Conservation (phyloP, 2,888 invertebrate species). For the Dioctria linearis region DNA sequence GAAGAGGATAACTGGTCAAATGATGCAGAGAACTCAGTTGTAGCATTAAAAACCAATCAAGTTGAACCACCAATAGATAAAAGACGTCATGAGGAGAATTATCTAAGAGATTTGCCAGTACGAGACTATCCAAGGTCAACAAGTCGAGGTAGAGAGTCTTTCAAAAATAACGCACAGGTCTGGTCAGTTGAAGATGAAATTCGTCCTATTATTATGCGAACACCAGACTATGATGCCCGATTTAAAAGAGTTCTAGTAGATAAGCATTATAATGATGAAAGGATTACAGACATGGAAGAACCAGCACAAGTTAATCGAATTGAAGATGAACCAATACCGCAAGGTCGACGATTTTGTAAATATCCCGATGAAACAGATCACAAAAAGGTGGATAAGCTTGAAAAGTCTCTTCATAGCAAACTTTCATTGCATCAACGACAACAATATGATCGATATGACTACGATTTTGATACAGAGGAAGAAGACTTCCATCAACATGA, state of each 20-base stretch:
- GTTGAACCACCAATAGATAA: constrained; percentile 62
- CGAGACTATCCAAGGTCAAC: constrained; percentile 22
- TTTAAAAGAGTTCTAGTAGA: constrained; percentile 68
- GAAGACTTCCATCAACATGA: constrained; percentile 60
- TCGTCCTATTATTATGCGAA: constrained; percentile 69
- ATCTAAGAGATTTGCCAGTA: constrained; percentile 68
- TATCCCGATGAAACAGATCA: constrained; percentile 26
- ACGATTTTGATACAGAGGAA: constrained; percentile 63
- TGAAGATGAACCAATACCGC: constrained; percentile 6
- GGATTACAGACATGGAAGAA: constrained; percentile 63
- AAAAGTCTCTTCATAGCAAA: constrained; percentile 45
- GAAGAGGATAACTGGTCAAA: constrained; percentile 71
- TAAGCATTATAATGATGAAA: constrained; percentile 59
- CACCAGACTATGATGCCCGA: constrained; percentile 69
- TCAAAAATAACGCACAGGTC: constrained; percentile 58
- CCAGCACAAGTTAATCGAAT: constrained; percentile 9
- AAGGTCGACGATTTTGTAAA: constrained; percentile 24
- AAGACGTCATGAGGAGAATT: constrained; percentile 67
- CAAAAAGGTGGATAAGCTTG: constrained; percentile 30
- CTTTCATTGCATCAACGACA: constrained; percentile 40
- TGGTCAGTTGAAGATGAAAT: constrained; percentile 70
- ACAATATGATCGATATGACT: constrained; percentile 65
- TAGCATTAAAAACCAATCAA: constrained; percentile 68
- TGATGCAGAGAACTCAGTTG: constrained; percentile 70
- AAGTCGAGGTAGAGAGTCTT: constrained; percentile 54